These are phyloP conservation scores for Hafferia zeledoni DNA, from an alignment of 2,797 vertebrate genomes.

Conservation along the genomic window DNA sequence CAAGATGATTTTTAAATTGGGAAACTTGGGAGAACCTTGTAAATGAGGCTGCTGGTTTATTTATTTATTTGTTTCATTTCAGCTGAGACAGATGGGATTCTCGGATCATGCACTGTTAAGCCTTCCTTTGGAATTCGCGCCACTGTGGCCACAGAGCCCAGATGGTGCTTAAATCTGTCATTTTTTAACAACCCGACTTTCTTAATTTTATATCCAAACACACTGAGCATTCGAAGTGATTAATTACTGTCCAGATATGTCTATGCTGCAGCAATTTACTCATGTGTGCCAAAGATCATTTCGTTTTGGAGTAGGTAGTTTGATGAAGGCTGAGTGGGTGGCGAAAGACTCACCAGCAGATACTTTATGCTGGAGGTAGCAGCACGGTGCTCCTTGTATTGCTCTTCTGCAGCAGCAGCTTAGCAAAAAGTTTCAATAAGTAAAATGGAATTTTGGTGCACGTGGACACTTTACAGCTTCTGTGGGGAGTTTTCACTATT, in stretches of 20 bases:
- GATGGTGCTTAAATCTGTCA: slow-evolving; percentile 85
- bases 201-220: slow-evolving; percentile 82
- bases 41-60: slow-evolving; percentile 58
- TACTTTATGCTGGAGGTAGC: neutral
- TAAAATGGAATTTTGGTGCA: neutral
- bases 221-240: slow-evolving; percentile 76
- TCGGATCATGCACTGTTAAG: slow-evolving; percentile 83
- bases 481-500: neutral
- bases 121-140: slow-evolving; percentile 84
- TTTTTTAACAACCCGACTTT: slow-evolving; percentile 82
- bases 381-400: neutral
- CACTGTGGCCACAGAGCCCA: slow-evolving; percentile 81
- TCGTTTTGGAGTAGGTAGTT: neutral
- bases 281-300: slow-evolving; percentile 37
- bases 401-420: neutral
- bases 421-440: neutral
- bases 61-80: slow-evolving; percentile 74
- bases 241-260: slow-evolving; percentile 80
- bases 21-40: slow-evolving; percentile 52
- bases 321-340: neutral
- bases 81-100: slow-evolving; percentile 83
- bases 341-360: neutral
- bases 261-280: slow-evolving; percentile 66
- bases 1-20: slow-evolving; percentile 40
- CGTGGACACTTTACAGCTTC: neutral